Conservation (phyloP, 2,888 invertebrate genomes). For the Apotomis betuletana region DNA sequence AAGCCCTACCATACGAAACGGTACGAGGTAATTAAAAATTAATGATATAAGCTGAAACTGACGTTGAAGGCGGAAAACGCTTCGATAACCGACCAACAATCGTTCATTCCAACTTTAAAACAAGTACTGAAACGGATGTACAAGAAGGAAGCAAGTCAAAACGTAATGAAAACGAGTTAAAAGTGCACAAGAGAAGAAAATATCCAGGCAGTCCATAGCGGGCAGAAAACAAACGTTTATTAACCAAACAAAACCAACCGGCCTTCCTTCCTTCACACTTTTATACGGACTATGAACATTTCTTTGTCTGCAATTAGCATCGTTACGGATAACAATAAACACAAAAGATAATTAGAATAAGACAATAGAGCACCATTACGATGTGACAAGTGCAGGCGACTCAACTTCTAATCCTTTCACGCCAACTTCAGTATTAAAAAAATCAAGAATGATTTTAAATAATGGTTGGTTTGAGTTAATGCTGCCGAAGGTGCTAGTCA, state of each 20-base stretch:
- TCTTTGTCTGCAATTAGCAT: conserved; percentile 27
- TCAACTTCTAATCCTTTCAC: conserved; percentile 16
- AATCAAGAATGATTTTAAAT: background rate
- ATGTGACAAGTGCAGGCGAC: background rate
- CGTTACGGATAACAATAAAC: conserved; percentile 12
- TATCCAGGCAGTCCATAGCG: background rate
- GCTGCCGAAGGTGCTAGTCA: no score
- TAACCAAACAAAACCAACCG: conserved; percentile 12
- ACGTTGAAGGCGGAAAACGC: background rate
- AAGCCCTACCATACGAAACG: no score
- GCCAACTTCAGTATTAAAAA: background rate
- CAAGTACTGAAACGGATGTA: background rate
- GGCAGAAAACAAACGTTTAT: conserved; percentile 15
- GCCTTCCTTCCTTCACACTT: conserved; percentile 10
- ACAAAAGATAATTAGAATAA: conserved; percentile 16
- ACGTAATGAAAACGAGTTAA: conserved; percentile 9
- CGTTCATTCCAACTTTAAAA: background rate
- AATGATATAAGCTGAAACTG: background rate
- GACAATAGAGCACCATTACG: conserved; percentile 13
- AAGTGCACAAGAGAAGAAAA: conserved; percentile 14
- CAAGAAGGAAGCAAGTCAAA: background rate
- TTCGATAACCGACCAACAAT: background rate
- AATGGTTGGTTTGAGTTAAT: no score
- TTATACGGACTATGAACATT: conserved; percentile 19
- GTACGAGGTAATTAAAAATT: background rate